Evolutionary conservation across 2,113 vertebrate genomes (phyloP), one percentile per base, ranked within the genome.

Genomic region (Triplophysa tibetana): DNA sequence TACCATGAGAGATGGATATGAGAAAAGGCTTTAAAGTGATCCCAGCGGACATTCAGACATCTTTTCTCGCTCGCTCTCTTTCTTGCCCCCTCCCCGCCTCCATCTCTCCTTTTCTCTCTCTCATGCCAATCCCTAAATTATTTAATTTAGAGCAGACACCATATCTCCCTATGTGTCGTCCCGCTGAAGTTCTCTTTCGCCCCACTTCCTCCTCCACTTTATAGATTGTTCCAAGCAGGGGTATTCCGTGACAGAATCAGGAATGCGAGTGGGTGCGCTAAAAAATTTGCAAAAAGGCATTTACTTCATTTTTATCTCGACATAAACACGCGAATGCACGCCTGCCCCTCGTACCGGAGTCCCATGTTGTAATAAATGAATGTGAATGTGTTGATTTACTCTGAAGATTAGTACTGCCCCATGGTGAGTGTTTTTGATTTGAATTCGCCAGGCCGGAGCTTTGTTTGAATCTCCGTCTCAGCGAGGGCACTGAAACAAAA

Each of bases 341-440:
- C 81, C 48, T 41, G 74, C 75, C 41, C 68, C 75, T 61, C 64
- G 48, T 58, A 64, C 38, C 11, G 80, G 72, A 64, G 73, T 81
- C 75, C 81, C 70, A 72, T 79, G 75, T 75, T 69, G 75, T 63
- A 68, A 67, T 75, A 78, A 84, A 86, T 81, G 83, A 82, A 84
- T 84, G 81, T 29, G 81, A 84, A 82, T 75, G 81, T 81, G 81
- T 82, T 83, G 80, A 84, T 82, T 84, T 84, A 77, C 85, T 86
- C 77, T 33, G 81, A 85, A 86, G 83, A 86, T 85, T 86, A 81
- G 85, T 24, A 65, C 70, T n/a, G 77, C 79, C 72, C 75, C 83
- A 84, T 79, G 81, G 79, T 16, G 83, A 83, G 83, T 52, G 64
- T 58, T 72, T 84, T 85, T 83, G 75, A 83, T 86, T 85, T 83